Evolutionary conservation across 2,888 invertebrate genomes (phyloP).

Genomic region (Nemoura dubitans): DNA sequence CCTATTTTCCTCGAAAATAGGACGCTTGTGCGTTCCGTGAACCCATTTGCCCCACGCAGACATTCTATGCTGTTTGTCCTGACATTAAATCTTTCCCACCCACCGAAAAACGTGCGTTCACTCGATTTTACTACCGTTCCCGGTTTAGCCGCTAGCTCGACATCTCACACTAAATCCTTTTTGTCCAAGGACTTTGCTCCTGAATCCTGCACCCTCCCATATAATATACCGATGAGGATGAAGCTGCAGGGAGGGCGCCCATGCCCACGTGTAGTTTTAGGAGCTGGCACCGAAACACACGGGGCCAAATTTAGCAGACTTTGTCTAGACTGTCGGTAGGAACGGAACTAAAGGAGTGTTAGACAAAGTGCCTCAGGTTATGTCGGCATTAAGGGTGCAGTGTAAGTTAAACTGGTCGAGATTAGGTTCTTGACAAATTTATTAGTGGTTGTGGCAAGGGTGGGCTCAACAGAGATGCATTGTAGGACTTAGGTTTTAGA

Average conservation of each 20-base stretch:
- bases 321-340: neutral
- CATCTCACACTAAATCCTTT: neutral
- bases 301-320: slow-evolving; percentile 43
- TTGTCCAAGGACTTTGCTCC: neutral
- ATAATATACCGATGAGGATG: slow-evolving; percentile 4
- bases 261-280: slow-evolving; percentile 1
- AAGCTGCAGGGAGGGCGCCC: neutral
- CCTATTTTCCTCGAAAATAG: neutral
- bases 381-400: slow-evolving; percentile 43
- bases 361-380: slow-evolving; percentile 46
- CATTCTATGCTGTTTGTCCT: neutral
- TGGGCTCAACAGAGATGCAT: slow-evolving; percentile 37
- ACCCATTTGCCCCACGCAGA: neutral
- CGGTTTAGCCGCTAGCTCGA: neutral
- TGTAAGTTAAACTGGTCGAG: slow-evolving; percentile 46
- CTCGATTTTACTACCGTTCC: neutral
- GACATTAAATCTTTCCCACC: neutral
- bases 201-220: neutral
- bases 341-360: slow-evolving; percentile 29
- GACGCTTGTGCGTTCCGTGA: neutral
- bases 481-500: neutral
- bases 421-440: slow-evolving; percentile 58
- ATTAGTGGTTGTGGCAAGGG: slow-evolving; percentile 50
- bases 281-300: neutral
- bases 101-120: neutral